A percentile compares a stretch with the other conserved stretches of the same genome.
Conservation (phyloP, 2,797 vertebrate species). For the Hoplostethus atlanticus region DNA sequence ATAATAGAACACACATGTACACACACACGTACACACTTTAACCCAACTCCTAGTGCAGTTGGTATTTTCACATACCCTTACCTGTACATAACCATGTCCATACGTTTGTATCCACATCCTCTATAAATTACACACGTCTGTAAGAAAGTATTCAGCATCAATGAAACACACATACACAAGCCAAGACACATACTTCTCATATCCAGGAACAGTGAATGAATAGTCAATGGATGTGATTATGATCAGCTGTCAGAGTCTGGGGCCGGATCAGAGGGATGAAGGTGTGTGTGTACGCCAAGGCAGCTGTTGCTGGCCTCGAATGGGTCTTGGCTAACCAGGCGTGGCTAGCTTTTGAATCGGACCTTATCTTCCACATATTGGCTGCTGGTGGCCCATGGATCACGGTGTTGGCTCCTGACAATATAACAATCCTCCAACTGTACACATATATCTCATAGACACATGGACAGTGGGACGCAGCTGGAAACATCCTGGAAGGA, state of each 20-base stretch:
- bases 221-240: conserved; percentile 78
- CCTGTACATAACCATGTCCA: conserved; percentile 1
- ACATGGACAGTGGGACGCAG: conserved; percentile 35
- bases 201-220: conserved; percentile 74
- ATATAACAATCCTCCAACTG: conserved; percentile 65
- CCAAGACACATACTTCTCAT: conserved; percentile 58
- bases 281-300: conserved; percentile 67
- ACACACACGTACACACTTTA: not conserved
- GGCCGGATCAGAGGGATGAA: conserved; percentile 76
- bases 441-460: conserved; percentile 57
- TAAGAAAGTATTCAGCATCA: conserved; percentile 58
- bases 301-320: conserved; percentile 78
- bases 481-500: conserved; percentile 27
- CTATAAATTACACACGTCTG: conserved; percentile 53
- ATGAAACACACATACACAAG: conserved; percentile 55
- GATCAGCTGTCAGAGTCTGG: conserved; percentile 74
- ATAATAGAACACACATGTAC: conserved; percentile 18
- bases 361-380: conserved; percentile 75
- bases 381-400: conserved; percentile 66
- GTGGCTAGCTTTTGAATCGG: conserved; percentile 67
- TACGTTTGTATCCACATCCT: conserved; percentile 25
- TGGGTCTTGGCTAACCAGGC: conserved; percentile 63
- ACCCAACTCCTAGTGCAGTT: too few relatives aligned
- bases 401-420: conserved; percentile 53
- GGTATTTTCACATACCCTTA: too few relatives aligned